Evolutionary conservation across 2,797 vertebrate species (phyloP).

Genomic region (Oreochromis mossambicus): DNA sequence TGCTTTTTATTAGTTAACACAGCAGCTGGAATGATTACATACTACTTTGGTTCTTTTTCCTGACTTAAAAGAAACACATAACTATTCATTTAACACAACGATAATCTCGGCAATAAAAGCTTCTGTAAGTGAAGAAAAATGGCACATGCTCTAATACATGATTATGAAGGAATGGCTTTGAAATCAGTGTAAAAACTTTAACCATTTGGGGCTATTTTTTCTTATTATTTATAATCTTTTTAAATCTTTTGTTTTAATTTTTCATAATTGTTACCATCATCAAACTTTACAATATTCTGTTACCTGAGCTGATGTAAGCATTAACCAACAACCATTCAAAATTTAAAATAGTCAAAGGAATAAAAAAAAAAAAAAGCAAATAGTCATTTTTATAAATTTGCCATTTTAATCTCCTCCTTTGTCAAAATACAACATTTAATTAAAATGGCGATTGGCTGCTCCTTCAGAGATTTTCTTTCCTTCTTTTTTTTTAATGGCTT

Average conservation of each 20-base stretch:
- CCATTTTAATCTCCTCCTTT: background rate
- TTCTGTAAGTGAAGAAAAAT: background rate
- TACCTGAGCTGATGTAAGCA: background rate
- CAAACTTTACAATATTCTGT: background rate
- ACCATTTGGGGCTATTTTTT: background rate
- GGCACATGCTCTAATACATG: too few relatives aligned
- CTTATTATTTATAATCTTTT: background rate
- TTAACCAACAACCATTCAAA: background rate
- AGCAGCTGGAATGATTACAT: background rate
- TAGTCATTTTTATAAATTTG: background rate
- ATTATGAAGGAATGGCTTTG: background rate
- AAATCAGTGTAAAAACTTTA: accelerated
- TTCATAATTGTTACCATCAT: accelerated
- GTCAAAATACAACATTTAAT: background rate
- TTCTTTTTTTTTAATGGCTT: background rate
- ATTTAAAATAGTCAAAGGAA: background rate
- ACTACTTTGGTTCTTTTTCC: background rate
- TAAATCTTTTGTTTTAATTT: background rate
- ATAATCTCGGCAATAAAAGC: background rate
- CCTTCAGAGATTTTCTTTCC: background rate
- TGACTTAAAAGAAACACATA: background rate
- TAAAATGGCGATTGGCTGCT: background rate
- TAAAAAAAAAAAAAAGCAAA: accelerated
- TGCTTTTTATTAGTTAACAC: background rate
- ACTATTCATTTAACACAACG: background rate